Percentiles rank a stretch among this genome's conserved stretches.
Conservation (phyloP, 2,888 invertebrate genomes). For the Aproaerema taeniolella region DNA sequence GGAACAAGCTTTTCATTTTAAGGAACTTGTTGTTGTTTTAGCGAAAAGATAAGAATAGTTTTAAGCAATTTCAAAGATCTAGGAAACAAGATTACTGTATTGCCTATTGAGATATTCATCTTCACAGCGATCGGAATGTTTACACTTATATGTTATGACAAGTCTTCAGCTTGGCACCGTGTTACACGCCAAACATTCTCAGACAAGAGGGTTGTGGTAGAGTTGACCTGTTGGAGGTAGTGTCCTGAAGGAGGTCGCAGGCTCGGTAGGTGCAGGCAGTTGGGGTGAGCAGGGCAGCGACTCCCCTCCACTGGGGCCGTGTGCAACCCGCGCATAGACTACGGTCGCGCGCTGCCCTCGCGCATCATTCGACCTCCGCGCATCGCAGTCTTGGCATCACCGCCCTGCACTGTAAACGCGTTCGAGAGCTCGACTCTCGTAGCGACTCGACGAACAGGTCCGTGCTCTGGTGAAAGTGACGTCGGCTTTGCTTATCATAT, state of each 20-base stretch:
- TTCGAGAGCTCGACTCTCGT: conserved; percentile 72
- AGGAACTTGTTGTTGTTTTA: no score
- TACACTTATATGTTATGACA: conserved; percentile 12
- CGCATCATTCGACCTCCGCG: conserved; percentile 76
- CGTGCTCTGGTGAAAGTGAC: conserved; percentile 67
- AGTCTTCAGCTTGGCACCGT: conserved; percentile 13
- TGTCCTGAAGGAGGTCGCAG: not conserved
- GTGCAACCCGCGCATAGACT: conserved; percentile 74
- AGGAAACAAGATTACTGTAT: no score
- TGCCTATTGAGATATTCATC: not conserved
- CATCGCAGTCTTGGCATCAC: conserved; percentile 70
- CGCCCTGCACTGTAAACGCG: conserved; percentile 71
- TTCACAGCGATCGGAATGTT: conserved; percentile 16
- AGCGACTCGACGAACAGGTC: conserved; percentile 76
- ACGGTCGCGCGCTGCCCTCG: conserved; percentile 64
- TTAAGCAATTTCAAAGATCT: no score
- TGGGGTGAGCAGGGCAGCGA: conserved; percentile 37
- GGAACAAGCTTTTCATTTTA: no score
- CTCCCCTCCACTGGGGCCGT: conserved; percentile 74
- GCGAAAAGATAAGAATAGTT: no score
- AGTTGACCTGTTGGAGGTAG: not conserved
- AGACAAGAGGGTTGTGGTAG: not conserved
- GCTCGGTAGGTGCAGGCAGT: conserved; percentile 21
- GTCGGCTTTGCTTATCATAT: conserved; percentile 29
- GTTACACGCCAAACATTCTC: no score